phyloP scores from a whole-genome alignment of 1,140 invertebrate genomes.

The Pomacea maculata region DNA sequence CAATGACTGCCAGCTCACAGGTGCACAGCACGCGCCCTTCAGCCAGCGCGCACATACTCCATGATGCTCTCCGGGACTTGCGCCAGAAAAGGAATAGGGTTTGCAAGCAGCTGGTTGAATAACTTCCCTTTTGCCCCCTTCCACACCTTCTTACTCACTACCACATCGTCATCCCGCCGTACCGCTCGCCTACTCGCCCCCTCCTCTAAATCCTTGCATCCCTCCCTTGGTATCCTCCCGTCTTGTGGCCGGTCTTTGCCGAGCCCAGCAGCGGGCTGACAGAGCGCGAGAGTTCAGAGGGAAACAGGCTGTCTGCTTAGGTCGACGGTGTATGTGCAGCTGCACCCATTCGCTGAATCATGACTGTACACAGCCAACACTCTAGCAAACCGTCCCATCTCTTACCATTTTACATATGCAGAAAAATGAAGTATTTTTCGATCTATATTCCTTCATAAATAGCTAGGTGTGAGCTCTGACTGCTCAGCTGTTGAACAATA shows the following conservation, averaged over 20 bases:
- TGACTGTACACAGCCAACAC: no score
- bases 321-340: no score
- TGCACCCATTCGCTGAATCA: no score
- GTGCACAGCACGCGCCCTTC: background rate
- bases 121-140: background rate
- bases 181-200: background rate
- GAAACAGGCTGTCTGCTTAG: background rate
- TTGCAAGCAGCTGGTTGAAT: no score
- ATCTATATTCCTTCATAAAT: no score
- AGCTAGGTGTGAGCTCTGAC: no score
- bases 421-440: no score
- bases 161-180: background rate
- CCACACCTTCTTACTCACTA: background rate
- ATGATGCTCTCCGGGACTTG: background rate
- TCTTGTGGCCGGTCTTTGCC: background rate
- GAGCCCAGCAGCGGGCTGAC: no score
- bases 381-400: no score
- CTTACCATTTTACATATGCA: no score
- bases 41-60: background rate
- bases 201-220: conserved; percentile 1
- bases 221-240: background rate
- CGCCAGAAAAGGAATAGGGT: no score
- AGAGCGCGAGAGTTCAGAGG: background rate
- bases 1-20: background rate
- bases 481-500: no score